phyloP scores from a whole-genome alignment of 2,888 invertebrate genomes.

The Phrixothrix hirtus region DNA sequence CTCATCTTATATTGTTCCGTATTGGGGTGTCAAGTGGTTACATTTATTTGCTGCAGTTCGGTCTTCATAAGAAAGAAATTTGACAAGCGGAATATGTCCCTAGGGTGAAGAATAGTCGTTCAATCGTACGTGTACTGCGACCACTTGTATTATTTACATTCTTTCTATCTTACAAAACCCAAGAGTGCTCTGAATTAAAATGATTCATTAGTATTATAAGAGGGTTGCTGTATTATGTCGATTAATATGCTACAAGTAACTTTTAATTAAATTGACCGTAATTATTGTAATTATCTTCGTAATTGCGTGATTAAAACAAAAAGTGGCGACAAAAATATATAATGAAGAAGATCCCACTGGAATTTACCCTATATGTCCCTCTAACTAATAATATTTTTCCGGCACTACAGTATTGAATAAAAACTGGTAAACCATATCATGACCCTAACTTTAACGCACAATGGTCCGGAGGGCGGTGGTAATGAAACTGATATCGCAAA shows the following conservation, averaged over 20 bases:
- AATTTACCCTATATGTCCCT: conserved; percentile 42
- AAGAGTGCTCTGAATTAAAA: conserved; percentile 48
- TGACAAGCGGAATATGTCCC: conserved; percentile 55
- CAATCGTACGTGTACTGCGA: conserved; percentile 54
- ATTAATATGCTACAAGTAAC: conserved; percentile 45
- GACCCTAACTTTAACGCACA: conserved; percentile 34
- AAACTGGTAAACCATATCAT: conserved; percentile 43
- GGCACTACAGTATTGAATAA: conserved; percentile 37
- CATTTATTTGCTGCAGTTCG: conserved; percentile 54
- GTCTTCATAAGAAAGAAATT: conserved; percentile 53
- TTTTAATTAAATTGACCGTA: conserved; percentile 47
- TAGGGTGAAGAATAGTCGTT: conserved; percentile 47
- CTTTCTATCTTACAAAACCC: conserved; percentile 28
- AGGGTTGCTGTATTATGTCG: conserved; percentile 45
- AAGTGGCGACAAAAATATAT: conserved; percentile 43
- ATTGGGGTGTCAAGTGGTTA: conserved; percentile 52
- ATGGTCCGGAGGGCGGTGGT: conserved; percentile 38
- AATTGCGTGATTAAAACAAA: conserved; percentile 47
- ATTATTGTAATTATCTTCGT: conserved; percentile 45
- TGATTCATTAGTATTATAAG: conserved; percentile 48
- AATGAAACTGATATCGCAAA: conserved; percentile 48
- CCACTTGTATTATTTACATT: conserved; percentile 52
- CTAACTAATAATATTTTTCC: conserved; percentile 43
- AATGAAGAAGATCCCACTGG: conserved; percentile 45
- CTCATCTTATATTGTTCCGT: conserved; percentile 26